Base-by-base conservation (phyloP, 2,888 invertebrate species). In the Nemapogon koenigi region DNA sequence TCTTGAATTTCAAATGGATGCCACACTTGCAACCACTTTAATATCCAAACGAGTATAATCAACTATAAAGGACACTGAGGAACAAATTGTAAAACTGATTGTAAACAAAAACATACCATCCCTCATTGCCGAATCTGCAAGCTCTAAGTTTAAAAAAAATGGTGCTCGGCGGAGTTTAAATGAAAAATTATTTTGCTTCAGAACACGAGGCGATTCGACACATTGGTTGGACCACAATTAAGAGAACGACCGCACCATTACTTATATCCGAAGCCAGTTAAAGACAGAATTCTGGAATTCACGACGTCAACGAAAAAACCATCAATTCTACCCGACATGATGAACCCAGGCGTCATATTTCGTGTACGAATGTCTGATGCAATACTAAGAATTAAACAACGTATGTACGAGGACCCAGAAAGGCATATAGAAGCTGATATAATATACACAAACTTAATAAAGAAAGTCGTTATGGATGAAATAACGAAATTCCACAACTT, bases 321-420 rank as follows among this genome's bases (percentile, higher is more conserved):
- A 0, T 60, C 70, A 0, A 70, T 76, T 27, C 50, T 76, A 0
- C 76, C 78, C 0, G 78, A 78, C 14, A 64, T 67, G 26, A 72
- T 78, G 75, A 76, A 76, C 37, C 76, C 78, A 0, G 78, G 76
- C 0, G 75, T 78, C 0, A 69, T 76, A 4, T 78, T 78, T 44
- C 41, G 78, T 10, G 78, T 78, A 0, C 45, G 78, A 3, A 78
- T 78, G 78, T 71, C 78, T 0, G 78, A 78, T 43, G 78, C 78
- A 0, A 78, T 78, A 1, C 41, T 76, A 7, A 44, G 75, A 1
- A 78, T 78, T 38, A 76, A 76, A 17, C 76, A 76, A 16, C 51
- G 76, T 1, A 75, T 76, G 75, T 78, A 76, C 49, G 75, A 76
- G 49, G 75, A 76, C 41, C 73, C 71, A 0, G 78, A 76, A 41